phyloP scores from a whole-genome alignment of 2,797 vertebrate species.

The Aplochiton taeniatus region DNA sequence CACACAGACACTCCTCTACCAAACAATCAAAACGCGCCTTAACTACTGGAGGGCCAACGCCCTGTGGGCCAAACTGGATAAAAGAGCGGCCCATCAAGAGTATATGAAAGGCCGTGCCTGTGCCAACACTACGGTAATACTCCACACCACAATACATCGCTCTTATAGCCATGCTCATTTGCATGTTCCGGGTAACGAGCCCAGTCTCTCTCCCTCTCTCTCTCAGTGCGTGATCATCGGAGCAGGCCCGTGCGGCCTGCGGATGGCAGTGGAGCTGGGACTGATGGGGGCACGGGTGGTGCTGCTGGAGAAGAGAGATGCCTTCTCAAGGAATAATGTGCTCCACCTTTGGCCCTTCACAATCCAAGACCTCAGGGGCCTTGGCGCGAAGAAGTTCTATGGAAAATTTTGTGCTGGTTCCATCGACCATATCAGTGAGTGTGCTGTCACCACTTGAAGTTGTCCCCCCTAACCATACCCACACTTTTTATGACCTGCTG shows the following conservation, averaged over 20 bases:
- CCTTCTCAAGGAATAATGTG: constrained; percentile 95
- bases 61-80: constrained; percentile 93
- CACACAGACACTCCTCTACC: constrained; percentile 78
- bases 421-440: constrained; percentile 98
- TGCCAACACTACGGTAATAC: constrained; percentile 83
- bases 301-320: constrained; percentile 94
- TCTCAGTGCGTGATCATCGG: constrained; percentile 92
- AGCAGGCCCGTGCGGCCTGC: constrained; percentile 92
- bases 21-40: constrained; percentile 86
- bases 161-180: no score
- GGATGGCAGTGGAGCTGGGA: constrained; percentile 90
- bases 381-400: constrained; percentile 95
- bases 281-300: constrained; percentile 93
- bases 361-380: constrained; percentile 91
- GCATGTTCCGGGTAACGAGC: no score
- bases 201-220: background rate
- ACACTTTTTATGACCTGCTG: background rate
- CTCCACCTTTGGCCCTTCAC: constrained; percentile 97
- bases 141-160: no score
- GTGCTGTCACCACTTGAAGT: background rate
- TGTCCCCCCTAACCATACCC: background rate
- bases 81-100: constrained; percentile 86
- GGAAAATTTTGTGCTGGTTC: constrained; percentile 94
- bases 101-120: constrained; percentile 86
- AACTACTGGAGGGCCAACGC: constrained; percentile 96